These are phyloP conservation scores for Drosophila saltans DNA, from an alignment of 1,140 invertebrate genomes.

Conservation along the genomic window DNA sequence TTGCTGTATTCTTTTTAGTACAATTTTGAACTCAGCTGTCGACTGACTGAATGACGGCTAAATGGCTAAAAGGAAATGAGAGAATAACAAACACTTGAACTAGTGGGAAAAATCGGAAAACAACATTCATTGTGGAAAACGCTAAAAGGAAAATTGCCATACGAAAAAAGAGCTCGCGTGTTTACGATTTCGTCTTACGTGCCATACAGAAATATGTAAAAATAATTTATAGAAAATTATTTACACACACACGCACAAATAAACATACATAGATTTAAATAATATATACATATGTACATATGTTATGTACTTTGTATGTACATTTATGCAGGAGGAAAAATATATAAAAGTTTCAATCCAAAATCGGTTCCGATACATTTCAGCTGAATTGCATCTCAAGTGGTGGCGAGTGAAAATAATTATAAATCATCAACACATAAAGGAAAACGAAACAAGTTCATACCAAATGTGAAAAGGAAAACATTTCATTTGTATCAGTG, in stretches of 20 bases:
- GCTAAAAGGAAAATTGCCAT: conserved; percentile 3
- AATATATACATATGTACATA: not conserved
- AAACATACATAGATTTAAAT: conserved; percentile 17
- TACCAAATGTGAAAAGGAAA: conserved; percentile 28
- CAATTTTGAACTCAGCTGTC: conserved; percentile 67
- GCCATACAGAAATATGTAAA: conserved; percentile 53
- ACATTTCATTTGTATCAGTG: conserved; percentile 31
- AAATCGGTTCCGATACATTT: conserved; percentile 42
- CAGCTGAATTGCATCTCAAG: conserved; percentile 45
- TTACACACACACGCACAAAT: not conserved
- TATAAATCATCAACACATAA: conserved; percentile 51
- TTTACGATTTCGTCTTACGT: conserved; percentile 49
- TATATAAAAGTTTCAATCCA: conserved; percentile 34
- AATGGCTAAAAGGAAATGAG: conserved; percentile 46
- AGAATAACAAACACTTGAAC: conserved; percentile 30
- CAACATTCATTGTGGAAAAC: conserved; percentile 17
- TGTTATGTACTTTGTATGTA: not conserved
- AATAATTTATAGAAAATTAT: conserved; percentile 46
- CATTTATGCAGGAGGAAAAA: no score
- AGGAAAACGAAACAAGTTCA: not conserved
- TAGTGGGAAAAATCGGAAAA: conserved; percentile 16
- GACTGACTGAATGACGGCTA: conserved; percentile 54
- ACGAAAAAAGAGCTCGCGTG: conserved; percentile 45
- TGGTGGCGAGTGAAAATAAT: conserved; percentile 43
- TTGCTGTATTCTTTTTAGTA: conserved; percentile 76